phyloP scores from a whole-genome alignment of 2,888 invertebrate genomes.

The Neelides folsomi region DNA sequence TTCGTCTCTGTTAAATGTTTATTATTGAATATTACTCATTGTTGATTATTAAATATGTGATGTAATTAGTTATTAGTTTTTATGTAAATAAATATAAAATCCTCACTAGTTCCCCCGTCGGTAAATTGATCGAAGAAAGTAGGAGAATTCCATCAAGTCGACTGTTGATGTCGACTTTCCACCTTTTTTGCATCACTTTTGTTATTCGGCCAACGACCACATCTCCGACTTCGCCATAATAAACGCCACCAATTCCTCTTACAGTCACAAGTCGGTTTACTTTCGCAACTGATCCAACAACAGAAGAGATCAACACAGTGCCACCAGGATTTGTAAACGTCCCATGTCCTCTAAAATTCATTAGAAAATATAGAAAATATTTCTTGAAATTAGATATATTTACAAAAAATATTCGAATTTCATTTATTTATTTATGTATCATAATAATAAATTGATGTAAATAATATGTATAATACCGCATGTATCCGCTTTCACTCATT shows the following conservation, averaged over 20 bases:
- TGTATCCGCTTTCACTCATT: conserved; percentile 64
- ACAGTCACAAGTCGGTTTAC: conserved; percentile 91
- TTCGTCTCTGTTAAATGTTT: conserved; percentile 50
- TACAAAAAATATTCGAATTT: background rate
- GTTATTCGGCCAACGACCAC: conserved; percentile 87
- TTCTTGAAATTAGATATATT: background rate
- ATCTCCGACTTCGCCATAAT: conserved; percentile 88
- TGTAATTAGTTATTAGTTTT: too few species aligned
- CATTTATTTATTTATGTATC: conserved; percentile 2
- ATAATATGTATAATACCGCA: conserved; percentile 48
- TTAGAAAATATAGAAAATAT: conserved; percentile 2
- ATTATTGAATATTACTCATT: background rate
- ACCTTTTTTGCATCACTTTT: conserved; percentile 78
- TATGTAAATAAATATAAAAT: background rate
- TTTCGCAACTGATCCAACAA: conserved; percentile 76
- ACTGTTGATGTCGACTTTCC: conserved; percentile 91
- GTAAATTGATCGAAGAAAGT: conserved; percentile 86
- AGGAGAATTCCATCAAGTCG: conserved; percentile 66
- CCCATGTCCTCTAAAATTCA: conserved; percentile 71
- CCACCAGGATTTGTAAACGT: conserved; percentile 69
- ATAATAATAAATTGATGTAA: too few species aligned
- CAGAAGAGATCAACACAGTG: conserved; percentile 65
- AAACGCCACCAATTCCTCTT: conserved; percentile 77
- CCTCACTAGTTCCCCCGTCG: conserved; percentile 83
- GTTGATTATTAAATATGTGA: too few species aligned